A percentile compares a stretch with the other conserved stretches of the same genome.
These are phyloP conservation scores for Drosophila nebulosa DNA, from an alignment of 1,140 invertebrate genomes.

Conservation along the genomic window DNA sequence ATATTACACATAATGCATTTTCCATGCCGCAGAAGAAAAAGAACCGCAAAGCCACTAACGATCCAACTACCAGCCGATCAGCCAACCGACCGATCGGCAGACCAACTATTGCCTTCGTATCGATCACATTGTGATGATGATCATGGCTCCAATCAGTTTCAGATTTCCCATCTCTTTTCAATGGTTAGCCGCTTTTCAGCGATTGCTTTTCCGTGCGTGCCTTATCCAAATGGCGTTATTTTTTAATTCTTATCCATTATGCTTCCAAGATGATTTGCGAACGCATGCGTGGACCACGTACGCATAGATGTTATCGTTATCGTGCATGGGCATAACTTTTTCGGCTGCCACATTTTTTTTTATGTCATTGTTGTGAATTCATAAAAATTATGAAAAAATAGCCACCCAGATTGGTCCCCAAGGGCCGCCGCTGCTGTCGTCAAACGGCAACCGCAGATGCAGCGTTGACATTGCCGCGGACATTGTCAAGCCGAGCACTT, in stretches of 20 bases:
- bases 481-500: slow-evolving; percentile 77
- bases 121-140: slow-evolving; percentile 38
- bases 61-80: slow-evolving; percentile 27
- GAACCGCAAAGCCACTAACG: slow-evolving; percentile 53
- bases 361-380: slow-evolving; percentile 46
- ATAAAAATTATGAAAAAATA: slow-evolving; percentile 74
- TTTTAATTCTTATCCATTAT: slow-evolving; percentile 45
- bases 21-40: slow-evolving; percentile 42
- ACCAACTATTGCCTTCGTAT: slow-evolving; percentile 30
- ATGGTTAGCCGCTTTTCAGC: slow-evolving; percentile 45
- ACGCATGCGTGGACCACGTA: not conserved
- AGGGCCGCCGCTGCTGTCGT: slow-evolving; percentile 44
- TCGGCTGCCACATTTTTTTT: slow-evolving; percentile 4
- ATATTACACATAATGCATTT: slow-evolving; percentile 73
- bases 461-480: slow-evolving; percentile 67
- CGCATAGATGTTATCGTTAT: not conserved
- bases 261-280: slow-evolving; percentile 10
- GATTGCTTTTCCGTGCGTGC: slow-evolving; percentile 53
- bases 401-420: slow-evolving; percentile 76
- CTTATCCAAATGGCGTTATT: slow-evolving; percentile 50
- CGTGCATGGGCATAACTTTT: not conserved
- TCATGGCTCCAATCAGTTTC: slow-evolving; percentile 46
- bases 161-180: slow-evolving; percentile 35
- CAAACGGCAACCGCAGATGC: slow-evolving; percentile 28
- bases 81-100: slow-evolving; percentile 24